Evolutionary conservation across 2,888 invertebrate species (phyloP).

Genomic region (Hirtodrosophila duncani): DNA sequence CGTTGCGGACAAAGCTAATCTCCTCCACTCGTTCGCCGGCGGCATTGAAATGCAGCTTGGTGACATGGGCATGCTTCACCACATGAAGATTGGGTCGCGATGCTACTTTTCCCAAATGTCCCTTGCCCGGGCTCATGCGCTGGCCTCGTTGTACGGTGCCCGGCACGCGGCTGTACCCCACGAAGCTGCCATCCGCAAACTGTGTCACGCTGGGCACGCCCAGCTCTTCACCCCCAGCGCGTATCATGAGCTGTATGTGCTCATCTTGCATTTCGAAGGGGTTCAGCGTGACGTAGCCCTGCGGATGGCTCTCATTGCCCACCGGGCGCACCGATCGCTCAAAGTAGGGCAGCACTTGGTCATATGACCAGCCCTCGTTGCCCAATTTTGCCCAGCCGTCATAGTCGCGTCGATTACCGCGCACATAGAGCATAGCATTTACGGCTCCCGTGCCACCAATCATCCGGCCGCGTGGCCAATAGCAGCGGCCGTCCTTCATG

Average conservation of each 20-base stretch:
- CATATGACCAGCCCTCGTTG: constrained; percentile 84
- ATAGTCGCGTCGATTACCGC: constrained; percentile 83
- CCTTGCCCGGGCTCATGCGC: constrained; percentile 86
- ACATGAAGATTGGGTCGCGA: constrained; percentile 81
- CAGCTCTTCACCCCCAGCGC: constrained; percentile 78
- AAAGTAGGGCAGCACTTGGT: constrained; percentile 88
- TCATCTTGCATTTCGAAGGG: constrained; percentile 60
- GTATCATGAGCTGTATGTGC: constrained; percentile 66
- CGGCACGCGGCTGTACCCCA: constrained; percentile 79
- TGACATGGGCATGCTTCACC: constrained; percentile 80
- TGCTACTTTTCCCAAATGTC: constrained; percentile 81
- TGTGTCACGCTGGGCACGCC: constrained; percentile 76
- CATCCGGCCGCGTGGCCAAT: constrained; percentile 82
- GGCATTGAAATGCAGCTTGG: constrained; percentile 80
- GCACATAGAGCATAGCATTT: constrained; percentile 83
- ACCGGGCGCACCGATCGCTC: constrained; percentile 82
- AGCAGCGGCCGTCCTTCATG: constrained; percentile 74
- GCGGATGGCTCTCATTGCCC: constrained; percentile 51
- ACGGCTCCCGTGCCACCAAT: constrained; percentile 83
- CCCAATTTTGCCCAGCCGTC: constrained; percentile 82
- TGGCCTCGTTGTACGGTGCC: constrained; percentile 82
- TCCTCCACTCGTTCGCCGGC: constrained; percentile 77
- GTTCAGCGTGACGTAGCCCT: constrained; percentile 78
- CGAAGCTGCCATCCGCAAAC: constrained; percentile 76
- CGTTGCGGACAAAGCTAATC: constrained; percentile 80